Conservation (phyloP, 2,888 invertebrate genomes). For the Monochamus alternatus region DNA sequence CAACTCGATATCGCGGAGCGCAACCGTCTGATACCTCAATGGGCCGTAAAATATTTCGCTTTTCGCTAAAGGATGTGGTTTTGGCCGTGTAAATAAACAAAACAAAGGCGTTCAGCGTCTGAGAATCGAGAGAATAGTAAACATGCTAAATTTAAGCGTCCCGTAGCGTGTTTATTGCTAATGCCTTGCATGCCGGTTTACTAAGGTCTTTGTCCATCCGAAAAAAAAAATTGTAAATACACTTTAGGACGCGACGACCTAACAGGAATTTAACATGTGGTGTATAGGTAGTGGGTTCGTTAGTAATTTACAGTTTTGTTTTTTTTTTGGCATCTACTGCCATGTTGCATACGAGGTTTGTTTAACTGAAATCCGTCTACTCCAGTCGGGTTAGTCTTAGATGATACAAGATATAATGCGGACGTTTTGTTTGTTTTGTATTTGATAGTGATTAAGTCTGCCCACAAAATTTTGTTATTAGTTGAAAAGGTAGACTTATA, state of each 20-base stretch:
- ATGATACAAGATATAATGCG: too few relatives aligned
- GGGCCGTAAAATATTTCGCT: too few relatives aligned
- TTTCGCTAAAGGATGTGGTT: constrained; percentile 4
- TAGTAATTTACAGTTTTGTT: not conserved
- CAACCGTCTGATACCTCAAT: too few relatives aligned
- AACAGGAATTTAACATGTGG: not conserved
- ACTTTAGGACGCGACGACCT: not conserved
- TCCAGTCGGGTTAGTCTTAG: too few relatives aligned
- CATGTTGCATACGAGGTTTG: too few relatives aligned
- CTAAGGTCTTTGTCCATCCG: constrained; percentile 5
- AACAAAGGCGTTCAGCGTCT: constrained; percentile 1
- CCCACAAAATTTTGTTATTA: too few relatives aligned
- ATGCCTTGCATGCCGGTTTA: constrained; percentile 1
- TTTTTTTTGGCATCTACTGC: too few relatives aligned
- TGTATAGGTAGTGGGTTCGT: not conserved
- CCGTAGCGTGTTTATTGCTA: not conserved
- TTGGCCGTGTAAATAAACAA: not conserved
- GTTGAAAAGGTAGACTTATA: too few relatives aligned
- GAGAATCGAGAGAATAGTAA: not conserved
- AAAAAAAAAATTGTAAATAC: constrained; percentile 9
- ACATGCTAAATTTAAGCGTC: not conserved
- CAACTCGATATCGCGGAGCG: too few relatives aligned
- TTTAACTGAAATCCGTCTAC: too few relatives aligned
- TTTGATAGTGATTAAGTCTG: too few relatives aligned
- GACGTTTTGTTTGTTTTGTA: too few relatives aligned